These are phyloP conservation scores for Elysia crispata DNA, from an alignment of 2,888 invertebrate genomes.

Conservation along the genomic window DNA sequence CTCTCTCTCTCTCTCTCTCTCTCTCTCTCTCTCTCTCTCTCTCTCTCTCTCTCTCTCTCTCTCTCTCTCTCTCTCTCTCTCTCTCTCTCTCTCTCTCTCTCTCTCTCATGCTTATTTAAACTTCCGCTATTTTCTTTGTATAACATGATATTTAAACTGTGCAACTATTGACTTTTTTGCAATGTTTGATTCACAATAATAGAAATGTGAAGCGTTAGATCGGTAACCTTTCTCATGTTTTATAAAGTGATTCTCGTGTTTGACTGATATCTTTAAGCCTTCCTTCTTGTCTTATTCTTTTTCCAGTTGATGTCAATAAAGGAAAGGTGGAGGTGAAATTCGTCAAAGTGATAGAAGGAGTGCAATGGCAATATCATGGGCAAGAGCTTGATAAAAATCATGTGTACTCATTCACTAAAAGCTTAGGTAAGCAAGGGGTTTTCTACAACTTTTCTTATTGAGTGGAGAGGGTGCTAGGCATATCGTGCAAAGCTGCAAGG, in stretches of 20 bases:
- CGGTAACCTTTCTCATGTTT: too few species aligned
- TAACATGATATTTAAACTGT: neutral
- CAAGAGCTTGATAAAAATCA: constrained; percentile 59
- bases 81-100: constrained; percentile 12
- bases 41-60: constrained; percentile 3
- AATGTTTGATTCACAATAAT: too few species aligned
- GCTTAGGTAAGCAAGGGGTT: constrained; percentile 6
- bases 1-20: constrained; percentile 15
- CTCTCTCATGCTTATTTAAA: neutral
- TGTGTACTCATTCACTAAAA: constrained; percentile 55
- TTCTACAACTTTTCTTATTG: too few species aligned
- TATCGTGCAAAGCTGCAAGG: too few species aligned
- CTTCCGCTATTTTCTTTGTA: neutral
- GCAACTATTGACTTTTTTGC: too few species aligned
- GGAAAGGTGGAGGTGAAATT: constrained; percentile 73
- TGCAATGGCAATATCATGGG: constrained; percentile 67
- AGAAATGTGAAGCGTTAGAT: too few species aligned
- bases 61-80: constrained; percentile 21
- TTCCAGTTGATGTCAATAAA: neutral
- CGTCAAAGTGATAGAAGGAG: constrained; percentile 58
- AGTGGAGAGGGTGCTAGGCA: too few species aligned
- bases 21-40: constrained; percentile 5
- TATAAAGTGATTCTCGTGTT: too few species aligned
- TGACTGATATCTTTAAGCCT: too few species aligned
- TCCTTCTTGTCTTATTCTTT: neutral